Percentiles rank a stretch among this genome's conserved stretches.
These are phyloP conservation scores for Denticeps clupeoides DNA, from an alignment of 2,797 vertebrate species.

Conservation along the genomic window DNA sequence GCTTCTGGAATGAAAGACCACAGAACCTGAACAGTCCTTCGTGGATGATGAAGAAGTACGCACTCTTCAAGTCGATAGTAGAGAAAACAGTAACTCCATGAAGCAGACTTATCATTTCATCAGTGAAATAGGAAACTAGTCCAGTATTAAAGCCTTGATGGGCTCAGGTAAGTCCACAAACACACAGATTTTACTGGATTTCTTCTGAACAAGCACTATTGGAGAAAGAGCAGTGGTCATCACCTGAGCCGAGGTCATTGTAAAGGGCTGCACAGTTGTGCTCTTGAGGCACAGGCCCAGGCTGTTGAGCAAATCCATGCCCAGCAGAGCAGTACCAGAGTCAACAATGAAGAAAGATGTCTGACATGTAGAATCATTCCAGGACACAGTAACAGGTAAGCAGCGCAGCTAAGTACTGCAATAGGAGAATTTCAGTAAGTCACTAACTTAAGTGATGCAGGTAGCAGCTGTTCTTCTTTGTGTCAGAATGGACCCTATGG, in stretches of 20 bases:
- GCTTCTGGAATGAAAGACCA: not conserved
- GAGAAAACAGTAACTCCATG: slow-evolving; percentile 13
- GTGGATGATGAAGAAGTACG: slow-evolving; percentile 1
- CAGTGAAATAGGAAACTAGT: slow-evolving; percentile 11
- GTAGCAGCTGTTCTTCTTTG: not conserved
- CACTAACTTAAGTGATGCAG: slow-evolving; percentile 5
- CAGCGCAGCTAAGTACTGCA: slow-evolving; percentile 8
- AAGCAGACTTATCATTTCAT: slow-evolving; percentile 11
- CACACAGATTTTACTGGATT: slow-evolving; percentile 10
- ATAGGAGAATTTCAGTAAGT: slow-evolving; percentile 11
- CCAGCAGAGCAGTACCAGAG: slow-evolving; percentile 4
- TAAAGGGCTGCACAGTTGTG: not conserved
- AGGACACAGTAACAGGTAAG: not conserved
- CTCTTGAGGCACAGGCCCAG: slow-evolving; percentile 3
- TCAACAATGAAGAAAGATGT: not conserved
- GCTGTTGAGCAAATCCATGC: slow-evolving; percentile 8
- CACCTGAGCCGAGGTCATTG: not conserved
- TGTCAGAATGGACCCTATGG: not conserved
- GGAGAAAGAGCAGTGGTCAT: not conserved
- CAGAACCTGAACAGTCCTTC: slow-evolving; percentile 7
- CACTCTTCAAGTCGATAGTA: slow-evolving; percentile 12
- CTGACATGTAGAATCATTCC: not conserved
- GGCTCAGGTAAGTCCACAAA: slow-evolving; percentile 15
- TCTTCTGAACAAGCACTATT: slow-evolving; percentile 12
- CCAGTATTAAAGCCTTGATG: slow-evolving; percentile 13